A percentile compares a stretch with the other conserved stretches of the same genome.
phyloP scores from a whole-genome alignment of 2,888 invertebrate genomes.

The Euspilapteryx auroguttella region DNA sequence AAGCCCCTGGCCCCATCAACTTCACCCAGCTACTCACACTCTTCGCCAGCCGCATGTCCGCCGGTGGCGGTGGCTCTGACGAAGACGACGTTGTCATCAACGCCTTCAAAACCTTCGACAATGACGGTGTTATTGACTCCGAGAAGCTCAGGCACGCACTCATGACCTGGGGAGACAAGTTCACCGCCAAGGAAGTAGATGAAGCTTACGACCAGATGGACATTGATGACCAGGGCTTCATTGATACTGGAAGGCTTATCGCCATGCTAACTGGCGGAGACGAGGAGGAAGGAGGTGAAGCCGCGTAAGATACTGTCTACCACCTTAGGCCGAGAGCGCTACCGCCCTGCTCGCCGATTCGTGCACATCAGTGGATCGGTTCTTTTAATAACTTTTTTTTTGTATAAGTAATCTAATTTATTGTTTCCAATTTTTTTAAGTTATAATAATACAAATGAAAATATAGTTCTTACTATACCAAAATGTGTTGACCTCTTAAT shows the following conservation, averaged over 20 bases:
- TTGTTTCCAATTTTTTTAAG: conserved; percentile 58
- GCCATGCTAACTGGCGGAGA: conserved; percentile 85
- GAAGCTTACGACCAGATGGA: conserved; percentile 93
- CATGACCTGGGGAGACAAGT: conserved; percentile 93
- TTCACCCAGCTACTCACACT: conserved; percentile 92
- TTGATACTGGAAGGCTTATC: conserved; percentile 86
- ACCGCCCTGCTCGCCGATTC: conserved; percentile 9
- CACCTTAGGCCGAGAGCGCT: conserved; percentile 7
- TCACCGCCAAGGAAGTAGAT: conserved; percentile 84
- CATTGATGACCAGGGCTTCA: conserved; percentile 87
- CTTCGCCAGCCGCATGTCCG: conserved; percentile 90
- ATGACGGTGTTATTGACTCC: conserved; percentile 84
- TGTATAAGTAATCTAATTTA: conserved; percentile 41
- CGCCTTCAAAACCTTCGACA: conserved; percentile 92
- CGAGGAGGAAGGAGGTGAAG: conserved; percentile 72
- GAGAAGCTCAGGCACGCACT: conserved; percentile 89
- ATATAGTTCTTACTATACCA: conserved; percentile 54
- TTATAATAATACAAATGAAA: conserved; percentile 54
- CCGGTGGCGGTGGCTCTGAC: conserved; percentile 88
- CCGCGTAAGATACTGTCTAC: conserved; percentile 33
- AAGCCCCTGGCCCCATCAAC: conserved; percentile 91
- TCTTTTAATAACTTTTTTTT: conserved; percentile 24
- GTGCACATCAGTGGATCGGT: conserved; percentile 22
- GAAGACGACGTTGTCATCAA: conserved; percentile 90
- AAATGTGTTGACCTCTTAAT: too few species aligned